phyloP scores from a whole-genome alignment of 2,888 invertebrate species.

The Orthosia gothica region DNA sequence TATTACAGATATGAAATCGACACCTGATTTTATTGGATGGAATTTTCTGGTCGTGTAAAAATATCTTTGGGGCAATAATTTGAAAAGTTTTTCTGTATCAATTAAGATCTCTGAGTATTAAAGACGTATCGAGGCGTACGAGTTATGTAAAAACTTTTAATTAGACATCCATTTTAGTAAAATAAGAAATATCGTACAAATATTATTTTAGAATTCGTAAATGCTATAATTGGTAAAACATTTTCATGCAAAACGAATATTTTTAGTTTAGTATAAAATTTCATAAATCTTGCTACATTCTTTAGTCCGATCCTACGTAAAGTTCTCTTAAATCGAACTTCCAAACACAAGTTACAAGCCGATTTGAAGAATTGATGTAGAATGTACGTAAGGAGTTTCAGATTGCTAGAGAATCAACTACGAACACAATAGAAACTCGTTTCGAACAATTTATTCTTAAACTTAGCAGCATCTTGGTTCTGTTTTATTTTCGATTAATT shows the following conservation, averaged over 20 bases:
- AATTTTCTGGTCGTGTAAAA: slow-evolving; percentile 1
- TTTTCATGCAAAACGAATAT: too few relatives aligned
- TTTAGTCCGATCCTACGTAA: too few relatives aligned
- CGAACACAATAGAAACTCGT: slow-evolving; percentile 61
- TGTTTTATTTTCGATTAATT: slow-evolving; percentile 44
- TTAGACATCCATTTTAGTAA: not conserved
- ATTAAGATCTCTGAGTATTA: not conserved
- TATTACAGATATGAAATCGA: slow-evolving; percentile 55
- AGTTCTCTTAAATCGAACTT: too few relatives aligned
- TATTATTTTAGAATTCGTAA: too few relatives aligned
- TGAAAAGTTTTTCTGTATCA: slow-evolving; percentile 11
- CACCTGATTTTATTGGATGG: slow-evolving; percentile 30
- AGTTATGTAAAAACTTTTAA: not conserved
- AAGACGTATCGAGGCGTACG: not conserved
- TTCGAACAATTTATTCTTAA: slow-evolving; percentile 57
- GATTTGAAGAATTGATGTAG: slow-evolving; percentile 49
- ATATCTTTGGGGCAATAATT: not conserved
- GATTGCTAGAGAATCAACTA: slow-evolving; percentile 51
- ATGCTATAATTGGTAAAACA: too few relatives aligned
- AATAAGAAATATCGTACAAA: not conserved
- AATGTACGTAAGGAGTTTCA: slow-evolving; percentile 50
- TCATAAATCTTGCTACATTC: too few relatives aligned
- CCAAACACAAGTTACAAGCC: slow-evolving; percentile 45
- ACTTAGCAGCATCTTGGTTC: slow-evolving; percentile 40
- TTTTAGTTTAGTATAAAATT: too few relatives aligned